Percentiles rank a stretch among this genome's conserved stretches.
Conservation (phyloP, 1,140 invertebrate genomes). For the Steinernema feltiae region DNA sequence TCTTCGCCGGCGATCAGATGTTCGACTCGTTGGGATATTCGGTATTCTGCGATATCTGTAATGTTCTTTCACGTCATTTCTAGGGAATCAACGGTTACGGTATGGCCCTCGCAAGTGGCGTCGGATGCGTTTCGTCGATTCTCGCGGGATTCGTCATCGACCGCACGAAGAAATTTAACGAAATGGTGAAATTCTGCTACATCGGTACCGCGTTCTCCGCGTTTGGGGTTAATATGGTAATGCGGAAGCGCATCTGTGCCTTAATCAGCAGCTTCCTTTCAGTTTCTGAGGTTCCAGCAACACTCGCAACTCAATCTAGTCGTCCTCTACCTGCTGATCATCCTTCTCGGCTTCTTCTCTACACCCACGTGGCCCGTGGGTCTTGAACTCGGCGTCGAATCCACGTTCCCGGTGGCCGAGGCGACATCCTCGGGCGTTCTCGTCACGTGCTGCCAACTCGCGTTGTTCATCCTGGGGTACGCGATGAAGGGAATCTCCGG, state of each 20-base stretch:
- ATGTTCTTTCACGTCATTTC: background rate
- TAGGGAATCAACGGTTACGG: constrained; percentile 14
- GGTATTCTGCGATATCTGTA: background rate
- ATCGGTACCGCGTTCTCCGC: constrained; percentile 28
- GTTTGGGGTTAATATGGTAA: constrained; percentile 26
- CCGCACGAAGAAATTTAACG: constrained; percentile 36
- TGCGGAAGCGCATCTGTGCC: background rate
- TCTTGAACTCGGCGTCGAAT: constrained; percentile 48
- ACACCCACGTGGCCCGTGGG: constrained; percentile 50
- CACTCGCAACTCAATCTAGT: constrained; percentile 16
- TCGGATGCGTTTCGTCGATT: constrained; percentile 27
- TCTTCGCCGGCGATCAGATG: constrained; percentile 24
- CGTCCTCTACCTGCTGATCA: constrained; percentile 8
- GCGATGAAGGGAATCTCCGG: too few species aligned
- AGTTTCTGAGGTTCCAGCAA: background rate
- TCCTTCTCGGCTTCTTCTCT: constrained; percentile 30
- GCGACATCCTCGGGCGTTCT: constrained; percentile 46
- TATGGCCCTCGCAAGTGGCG: constrained; percentile 15
- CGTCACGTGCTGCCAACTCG: too few species aligned
- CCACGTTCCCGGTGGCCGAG: constrained; percentile 50
- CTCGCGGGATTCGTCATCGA: constrained; percentile 30
- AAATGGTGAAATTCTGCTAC: constrained; percentile 37
- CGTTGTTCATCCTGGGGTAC: too few species aligned
- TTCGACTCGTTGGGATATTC: constrained; percentile 21
- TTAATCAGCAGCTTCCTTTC: background rate